Evolutionary conservation across 2,888 invertebrate species (phyloP).

Genomic region (Ormyrus nitidulus): DNA sequence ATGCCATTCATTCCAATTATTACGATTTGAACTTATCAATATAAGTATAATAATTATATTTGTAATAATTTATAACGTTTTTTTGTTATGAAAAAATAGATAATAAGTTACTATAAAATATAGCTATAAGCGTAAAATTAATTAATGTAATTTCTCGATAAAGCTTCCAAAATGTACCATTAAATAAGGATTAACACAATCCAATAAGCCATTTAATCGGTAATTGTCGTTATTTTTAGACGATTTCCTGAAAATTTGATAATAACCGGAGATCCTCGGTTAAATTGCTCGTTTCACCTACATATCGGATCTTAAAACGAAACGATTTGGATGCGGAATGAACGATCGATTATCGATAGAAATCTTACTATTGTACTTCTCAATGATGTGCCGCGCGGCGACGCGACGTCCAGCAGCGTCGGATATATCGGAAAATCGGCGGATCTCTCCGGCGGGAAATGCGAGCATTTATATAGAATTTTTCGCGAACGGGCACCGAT

Average conservation of each 20-base stretch:
- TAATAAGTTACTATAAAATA: too few relatives aligned
- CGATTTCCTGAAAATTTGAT: too few relatives aligned
- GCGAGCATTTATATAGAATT: conserved; percentile 18
- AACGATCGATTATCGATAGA: conserved; percentile 40
- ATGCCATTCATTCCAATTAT: too few relatives aligned
- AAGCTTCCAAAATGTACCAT: too few relatives aligned
- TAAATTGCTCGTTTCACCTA: too few relatives aligned
- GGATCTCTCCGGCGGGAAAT: background rate
- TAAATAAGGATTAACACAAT: background rate
- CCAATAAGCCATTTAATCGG: background rate
- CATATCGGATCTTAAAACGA: conserved; percentile 11
- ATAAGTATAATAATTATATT: too few relatives aligned
- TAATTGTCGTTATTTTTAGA: background rate
- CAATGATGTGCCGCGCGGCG: conserved; percentile 13
- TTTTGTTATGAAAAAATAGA: too few relatives aligned
- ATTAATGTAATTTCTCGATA: too few relatives aligned
- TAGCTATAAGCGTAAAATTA: too few relatives aligned
- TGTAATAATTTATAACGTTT: too few relatives aligned
- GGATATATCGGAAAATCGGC: conserved; percentile 31
- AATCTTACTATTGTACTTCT: conserved; percentile 43
- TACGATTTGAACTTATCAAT: too few relatives aligned
- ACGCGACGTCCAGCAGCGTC: background rate
- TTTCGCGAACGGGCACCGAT: conserved; percentile 11
- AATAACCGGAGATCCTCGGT: too few relatives aligned
- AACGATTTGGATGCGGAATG: conserved; percentile 29